These are phyloP conservation scores for Tiliacea aurago DNA, from an alignment of 2,888 invertebrate species.

Conservation along the genomic window DNA sequence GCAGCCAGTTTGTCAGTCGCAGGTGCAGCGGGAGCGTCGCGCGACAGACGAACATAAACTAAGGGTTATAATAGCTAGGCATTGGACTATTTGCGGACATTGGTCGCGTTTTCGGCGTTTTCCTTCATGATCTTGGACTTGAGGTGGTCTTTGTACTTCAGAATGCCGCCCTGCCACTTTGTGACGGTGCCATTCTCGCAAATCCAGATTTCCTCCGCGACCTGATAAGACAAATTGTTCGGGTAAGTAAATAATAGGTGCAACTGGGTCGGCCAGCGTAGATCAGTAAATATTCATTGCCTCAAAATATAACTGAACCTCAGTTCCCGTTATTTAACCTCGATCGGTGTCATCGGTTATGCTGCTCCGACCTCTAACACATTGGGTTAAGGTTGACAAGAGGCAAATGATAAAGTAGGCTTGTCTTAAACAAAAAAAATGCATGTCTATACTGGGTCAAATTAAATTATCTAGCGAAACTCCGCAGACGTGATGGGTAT, in stretches of 20 bases:
- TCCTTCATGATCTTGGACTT: conserved; percentile 96
- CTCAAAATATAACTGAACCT: neutral
- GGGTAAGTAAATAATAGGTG: neutral
- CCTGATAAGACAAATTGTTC: conserved; percentile 90
- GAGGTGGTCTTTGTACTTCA: conserved; percentile 98
- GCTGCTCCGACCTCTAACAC: neutral
- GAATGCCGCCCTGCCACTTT: conserved; percentile 99
- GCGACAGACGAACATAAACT: conserved; percentile 58
- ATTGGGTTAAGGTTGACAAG: neutral
- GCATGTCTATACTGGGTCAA: no score
- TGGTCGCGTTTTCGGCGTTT: conserved; percentile 89
- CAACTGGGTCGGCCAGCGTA: neutral
- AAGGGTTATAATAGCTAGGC: conserved; percentile 62
- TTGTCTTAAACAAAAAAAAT: no score
- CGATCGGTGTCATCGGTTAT: neutral
- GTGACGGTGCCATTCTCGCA: conserved; percentile 99
- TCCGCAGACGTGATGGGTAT: no score
- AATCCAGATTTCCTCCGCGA: conserved; percentile 99
- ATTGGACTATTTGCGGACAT: conserved; percentile 84
- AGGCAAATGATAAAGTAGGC: no score
- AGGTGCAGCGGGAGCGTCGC: conserved; percentile 61
- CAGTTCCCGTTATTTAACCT: neutral
- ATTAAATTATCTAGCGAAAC: no score
- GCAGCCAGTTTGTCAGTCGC: conserved; percentile 41
- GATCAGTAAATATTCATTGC: neutral